phyloP scores from a whole-genome alignment of 2,888 invertebrate genomes.

The Invenusta paracnida region DNA sequence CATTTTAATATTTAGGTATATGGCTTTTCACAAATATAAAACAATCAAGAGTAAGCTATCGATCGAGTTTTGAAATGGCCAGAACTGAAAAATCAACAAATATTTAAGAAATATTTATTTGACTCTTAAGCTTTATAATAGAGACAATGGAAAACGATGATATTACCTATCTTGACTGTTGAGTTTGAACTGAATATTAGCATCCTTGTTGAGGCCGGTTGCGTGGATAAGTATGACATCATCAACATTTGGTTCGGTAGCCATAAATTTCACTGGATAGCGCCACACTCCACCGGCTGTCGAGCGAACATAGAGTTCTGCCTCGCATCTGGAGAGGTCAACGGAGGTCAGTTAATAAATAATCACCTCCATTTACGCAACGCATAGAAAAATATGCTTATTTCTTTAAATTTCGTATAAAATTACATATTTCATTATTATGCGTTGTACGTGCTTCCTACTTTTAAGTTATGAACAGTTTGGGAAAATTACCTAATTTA shows the following conservation, averaged over 20 bases:
- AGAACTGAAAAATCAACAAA: no score
- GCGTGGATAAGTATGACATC: constrained; percentile 57
- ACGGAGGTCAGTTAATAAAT: no score
- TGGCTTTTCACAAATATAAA: no score
- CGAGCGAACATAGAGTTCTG: constrained; percentile 53
- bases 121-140: no score
- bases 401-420: no score
- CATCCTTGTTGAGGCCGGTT: constrained; percentile 54
- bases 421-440: background rate
- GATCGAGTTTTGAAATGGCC: no score
- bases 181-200: constrained; percentile 55
- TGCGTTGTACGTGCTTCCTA: background rate
- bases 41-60: no score
- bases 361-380: background rate
- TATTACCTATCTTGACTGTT: constrained; percentile 56
- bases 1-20: no score
- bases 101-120: no score
- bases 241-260: constrained; percentile 57
- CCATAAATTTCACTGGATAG: constrained; percentile 57
- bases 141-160: no score
- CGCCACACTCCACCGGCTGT: constrained; percentile 58
- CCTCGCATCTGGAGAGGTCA: constrained; percentile 50
- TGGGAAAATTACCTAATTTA: no score
- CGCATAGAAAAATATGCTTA: background rate
- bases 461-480: no score